Base-by-base conservation (phyloP, 2,888 invertebrate species). In the Lysandra bellargus region DNA sequence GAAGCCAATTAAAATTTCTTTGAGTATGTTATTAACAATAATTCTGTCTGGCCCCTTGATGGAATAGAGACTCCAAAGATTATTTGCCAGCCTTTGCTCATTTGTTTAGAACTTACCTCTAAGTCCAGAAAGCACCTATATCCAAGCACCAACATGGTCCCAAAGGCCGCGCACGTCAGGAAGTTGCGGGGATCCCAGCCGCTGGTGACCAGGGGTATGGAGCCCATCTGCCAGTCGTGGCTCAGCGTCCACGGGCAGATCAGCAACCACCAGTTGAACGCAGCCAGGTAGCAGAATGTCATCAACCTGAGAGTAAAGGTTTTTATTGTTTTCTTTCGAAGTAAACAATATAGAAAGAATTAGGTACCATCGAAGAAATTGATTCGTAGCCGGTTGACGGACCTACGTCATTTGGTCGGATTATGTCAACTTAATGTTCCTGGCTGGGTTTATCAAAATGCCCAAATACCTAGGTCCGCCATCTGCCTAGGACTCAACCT, bases 191-290 rank as follows among this genome's bases (percentile, higher is more conserved):
- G 93, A 88, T 98, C 98, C 97, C 92, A 91, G 7, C 87, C 89
- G 84, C 98, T 94, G 78, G 97, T 96, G 83, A 98, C 95, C 81
- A 98, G 93, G 37, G 98, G 97, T 81, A 98, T 96, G 17, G 97
- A 98, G 6, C 97, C 97, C 97, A 98, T 97, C 92, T 98, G 98
- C 98, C 98, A 98, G 90, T 98, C 98, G 88, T 98, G 98, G 84
- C 97, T 97, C 76, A 98, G 94, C 0, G 96, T 96, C 85, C 96
- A 95, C 0, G 98, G 98, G 83, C 96, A 97, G 78, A 98, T 91
- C n/a, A 98, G 92, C 82, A 98, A 91, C 97, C 97, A 97, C 95
- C 96, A 96, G 94, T 98, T 98, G 92, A 97, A 96, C 1, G 97
- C 97, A 6, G 97, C 97, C 86, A 98, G 91, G 92, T 97, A 98